These are phyloP conservation scores for Spea multiplicata DNA, from an alignment of 2,113 vertebrate species.

Conservation along the genomic window DNA sequence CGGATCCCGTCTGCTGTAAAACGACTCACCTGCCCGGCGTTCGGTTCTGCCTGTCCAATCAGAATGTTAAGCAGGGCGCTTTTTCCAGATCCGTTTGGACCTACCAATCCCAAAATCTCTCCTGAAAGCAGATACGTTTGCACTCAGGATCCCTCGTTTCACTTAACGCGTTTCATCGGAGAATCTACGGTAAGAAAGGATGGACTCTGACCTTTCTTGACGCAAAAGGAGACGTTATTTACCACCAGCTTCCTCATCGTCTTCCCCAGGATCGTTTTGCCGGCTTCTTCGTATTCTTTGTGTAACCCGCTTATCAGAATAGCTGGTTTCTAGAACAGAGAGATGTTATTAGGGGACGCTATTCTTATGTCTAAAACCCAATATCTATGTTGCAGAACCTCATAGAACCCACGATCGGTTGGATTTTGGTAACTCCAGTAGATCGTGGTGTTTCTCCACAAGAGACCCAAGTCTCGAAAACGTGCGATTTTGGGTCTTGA, in stretches of 20 bases:
- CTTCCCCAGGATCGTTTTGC: constrained; percentile 75
- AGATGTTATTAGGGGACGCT: not conserved
- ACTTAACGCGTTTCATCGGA: not conserved
- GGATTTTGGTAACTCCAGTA: too few species aligned
- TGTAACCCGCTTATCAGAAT: constrained; percentile 85
- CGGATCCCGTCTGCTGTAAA: not conserved
- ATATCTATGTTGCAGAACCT: too few species aligned
- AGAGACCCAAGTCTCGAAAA: too few species aligned
- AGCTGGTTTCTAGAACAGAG: constrained; percentile 73
- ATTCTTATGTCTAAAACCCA: too few species aligned
- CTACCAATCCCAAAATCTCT: constrained; percentile 89
- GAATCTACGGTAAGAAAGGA: not conserved
- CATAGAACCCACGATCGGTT: too few species aligned
- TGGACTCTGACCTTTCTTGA: constrained; percentile 84
- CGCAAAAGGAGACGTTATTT: constrained; percentile 87
- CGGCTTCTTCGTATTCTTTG: constrained; percentile 82
- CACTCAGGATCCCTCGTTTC: too few species aligned
- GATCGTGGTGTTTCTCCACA: too few species aligned
- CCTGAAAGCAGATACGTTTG: constrained; percentile 63
- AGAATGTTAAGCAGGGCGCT: constrained; percentile 91
- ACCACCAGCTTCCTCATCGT: constrained; percentile 85
- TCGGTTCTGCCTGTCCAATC: constrained; percentile 81
- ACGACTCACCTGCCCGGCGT: constrained; percentile 80
- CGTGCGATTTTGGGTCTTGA: too few species aligned
- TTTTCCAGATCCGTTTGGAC: constrained; percentile 94